A percentile compares a stretch with the other conserved stretches of the same genome.
These are phyloP conservation scores for Protophormia terraenovae DNA, from an alignment of 2,888 invertebrate genomes.

Conservation along the genomic window DNA sequence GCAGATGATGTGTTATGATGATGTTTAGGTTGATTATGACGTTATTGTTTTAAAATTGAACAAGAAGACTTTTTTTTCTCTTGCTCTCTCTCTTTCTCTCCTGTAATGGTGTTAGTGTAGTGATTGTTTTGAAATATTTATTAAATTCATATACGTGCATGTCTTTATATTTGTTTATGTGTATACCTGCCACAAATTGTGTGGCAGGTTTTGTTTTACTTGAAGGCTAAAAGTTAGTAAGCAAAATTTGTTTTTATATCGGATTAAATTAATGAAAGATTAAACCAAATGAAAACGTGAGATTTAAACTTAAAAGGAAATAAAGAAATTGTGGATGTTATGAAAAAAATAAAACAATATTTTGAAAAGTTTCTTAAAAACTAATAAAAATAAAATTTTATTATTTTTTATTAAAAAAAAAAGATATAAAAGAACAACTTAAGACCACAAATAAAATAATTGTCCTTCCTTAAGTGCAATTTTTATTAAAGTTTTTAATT, in stretches of 20 bases:
- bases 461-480: too few species aligned
- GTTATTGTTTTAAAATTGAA: slow-evolving; percentile 32
- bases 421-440: too few species aligned
- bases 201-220: slow-evolving; percentile 13
- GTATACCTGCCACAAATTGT: slow-evolving; percentile 33
- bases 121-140: slow-evolving; percentile 52
- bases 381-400: too few species aligned
- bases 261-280: slow-evolving; percentile 49
- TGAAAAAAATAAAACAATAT: background rate
- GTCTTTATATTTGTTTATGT: too few species aligned
- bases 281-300: slow-evolving; percentile 19
- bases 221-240: background rate
- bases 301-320: slow-evolving; percentile 1
- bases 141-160: slow-evolving; percentile 38
- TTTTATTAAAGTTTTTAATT: too few species aligned
- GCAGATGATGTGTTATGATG: background rate
- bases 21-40: slow-evolving; percentile 40
- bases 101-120: background rate
- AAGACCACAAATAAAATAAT: too few species aligned
- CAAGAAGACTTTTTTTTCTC: background rate
- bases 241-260: slow-evolving; percentile 10
- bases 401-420: too few species aligned
- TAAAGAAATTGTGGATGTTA: too few species aligned
- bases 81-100: background rate
- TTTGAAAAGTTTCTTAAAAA: slow-evolving; percentile 21